Evolutionary conservation across 2,113 vertebrate genomes (phyloP).

Genomic region (Dipodomys stephensi): DNA sequence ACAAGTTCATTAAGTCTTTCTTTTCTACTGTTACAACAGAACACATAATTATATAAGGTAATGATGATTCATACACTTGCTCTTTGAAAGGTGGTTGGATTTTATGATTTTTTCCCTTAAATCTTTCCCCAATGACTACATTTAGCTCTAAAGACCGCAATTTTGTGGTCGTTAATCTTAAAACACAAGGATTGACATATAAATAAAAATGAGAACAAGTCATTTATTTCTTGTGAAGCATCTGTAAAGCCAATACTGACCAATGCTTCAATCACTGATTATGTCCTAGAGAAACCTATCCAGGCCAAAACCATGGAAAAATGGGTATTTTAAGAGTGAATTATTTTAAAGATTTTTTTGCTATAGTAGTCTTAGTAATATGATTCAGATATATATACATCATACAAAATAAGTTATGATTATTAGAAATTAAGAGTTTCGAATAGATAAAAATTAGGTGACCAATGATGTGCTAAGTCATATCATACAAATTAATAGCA

Average conservation of each 20-base stretch:
- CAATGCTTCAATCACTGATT: background rate
- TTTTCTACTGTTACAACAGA: conserved; percentile 60
- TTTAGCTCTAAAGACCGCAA: background rate
- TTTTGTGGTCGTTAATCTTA: conserved; percentile 11
- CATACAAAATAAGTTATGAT: conserved; percentile 2
- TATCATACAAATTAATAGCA: conserved; percentile 15
- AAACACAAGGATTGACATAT: background rate
- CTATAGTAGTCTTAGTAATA: background rate
- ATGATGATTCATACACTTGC: background rate
- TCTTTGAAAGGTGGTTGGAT: conserved; percentile 35
- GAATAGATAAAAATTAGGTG: conserved; percentile 27
- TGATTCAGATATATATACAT: background rate
- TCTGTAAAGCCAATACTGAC: background rate
- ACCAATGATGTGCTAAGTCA: background rate
- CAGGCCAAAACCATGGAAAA: background rate
- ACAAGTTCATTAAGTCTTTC: conserved; percentile 61
- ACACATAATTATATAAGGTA: conserved; percentile 53
- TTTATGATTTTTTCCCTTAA: conserved; percentile 30
- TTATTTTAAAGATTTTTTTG: background rate
- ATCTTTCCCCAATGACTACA: conserved; percentile 18
- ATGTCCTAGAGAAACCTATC: background rate
- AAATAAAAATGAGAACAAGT: background rate
- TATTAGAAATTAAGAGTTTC: conserved; percentile 1
- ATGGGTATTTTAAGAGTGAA: background rate
- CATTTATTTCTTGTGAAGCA: background rate